Evolutionary conservation across 2,113 vertebrate genomes (phyloP).

Genomic region (Bambusicola thoracicus): DNA sequence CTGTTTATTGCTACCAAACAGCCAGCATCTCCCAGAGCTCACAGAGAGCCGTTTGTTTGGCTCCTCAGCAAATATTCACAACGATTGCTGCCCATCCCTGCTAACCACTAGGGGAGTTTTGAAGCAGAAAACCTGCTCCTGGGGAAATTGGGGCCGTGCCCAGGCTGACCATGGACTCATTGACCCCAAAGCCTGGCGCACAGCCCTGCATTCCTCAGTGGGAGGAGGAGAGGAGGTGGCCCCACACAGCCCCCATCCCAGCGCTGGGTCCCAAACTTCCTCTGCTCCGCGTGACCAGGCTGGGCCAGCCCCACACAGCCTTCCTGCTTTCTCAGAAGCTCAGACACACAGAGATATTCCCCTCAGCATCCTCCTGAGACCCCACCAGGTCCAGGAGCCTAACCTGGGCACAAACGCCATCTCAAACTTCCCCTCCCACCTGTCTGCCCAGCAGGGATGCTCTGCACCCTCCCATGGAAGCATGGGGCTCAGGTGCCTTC

Average conservation of each 20-base stretch:
- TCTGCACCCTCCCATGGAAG: not conserved
- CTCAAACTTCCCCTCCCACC: not conserved
- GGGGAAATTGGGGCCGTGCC: not conserved
- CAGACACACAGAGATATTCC: not conserved
- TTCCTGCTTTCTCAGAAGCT: constrained; percentile 60
- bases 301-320: not conserved
- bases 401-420: not conserved
- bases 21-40: fast-evolving
- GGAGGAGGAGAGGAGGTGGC: not conserved
- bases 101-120: fast-evolving
- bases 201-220: not conserved
- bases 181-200: no score
- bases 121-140: not conserved
- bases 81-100: fast-evolving
- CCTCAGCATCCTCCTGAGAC: fast-evolving
- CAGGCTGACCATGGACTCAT: not conserved
- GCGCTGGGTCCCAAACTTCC: not conserved
- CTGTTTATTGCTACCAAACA: fast-evolving
- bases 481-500: fast-evolving
- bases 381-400: not conserved
- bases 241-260: not conserved
- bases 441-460: no score
- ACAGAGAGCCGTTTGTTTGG: fast-evolving
- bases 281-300: not conserved
- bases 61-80: fast-evolving